Base-by-base conservation (phyloP, 2,888 invertebrate species). In the Chymomyza caudatula region DNA sequence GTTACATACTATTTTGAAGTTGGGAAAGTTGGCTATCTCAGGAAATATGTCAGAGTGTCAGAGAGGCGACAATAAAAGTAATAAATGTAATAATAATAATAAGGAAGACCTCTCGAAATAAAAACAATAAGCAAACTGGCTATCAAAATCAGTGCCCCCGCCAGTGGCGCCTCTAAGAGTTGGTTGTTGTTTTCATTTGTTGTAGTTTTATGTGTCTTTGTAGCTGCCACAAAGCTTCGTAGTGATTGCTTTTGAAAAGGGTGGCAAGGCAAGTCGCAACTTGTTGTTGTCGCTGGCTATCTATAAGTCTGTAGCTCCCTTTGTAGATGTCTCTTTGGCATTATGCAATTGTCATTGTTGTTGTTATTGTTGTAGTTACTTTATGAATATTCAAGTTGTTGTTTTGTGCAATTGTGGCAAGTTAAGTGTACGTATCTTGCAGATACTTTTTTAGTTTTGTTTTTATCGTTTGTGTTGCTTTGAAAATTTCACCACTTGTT, bases 11-110 rank as follows among this genome's bases (percentile, higher is more conserved):
- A 19, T 19, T 20, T 51, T 19, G 5, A 65, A 68, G 49, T 79
- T 78, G 84, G 67, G 78, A 79, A 79, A 80, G 79, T 80, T 71
- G 62, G 67, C 73, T 78, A 76, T 76, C 74, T 61, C 62, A 44
- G n/a, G n/a, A 71, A 74, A 77, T 76, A 69, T 76, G 77, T 76
- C 76, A 75, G 71, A 76, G 77, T 67, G 74, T 69, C 76, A 67
- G 67, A 20, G 49, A 4, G 15, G 15, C 25, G 60, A 70, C 68
- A 61, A 60, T 29, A 53, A 60, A 60, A 53, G 68, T 72, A 75
- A 75, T 67, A 60, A 73, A 70, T 57, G 56, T 56, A 61, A 62
- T 58, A 61, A 62, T 60, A 71, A 63, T 63, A 37, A 69, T 69
- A 73, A 66, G 64, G 64, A 29, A 60, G 49, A 64, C 29, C 29